Percentiles rank a stretch among this genome's conserved stretches.
Evolutionary conservation across 2,888 invertebrate genomes (phyloP).

Genomic region (Zaprionus lineosus): DNA sequence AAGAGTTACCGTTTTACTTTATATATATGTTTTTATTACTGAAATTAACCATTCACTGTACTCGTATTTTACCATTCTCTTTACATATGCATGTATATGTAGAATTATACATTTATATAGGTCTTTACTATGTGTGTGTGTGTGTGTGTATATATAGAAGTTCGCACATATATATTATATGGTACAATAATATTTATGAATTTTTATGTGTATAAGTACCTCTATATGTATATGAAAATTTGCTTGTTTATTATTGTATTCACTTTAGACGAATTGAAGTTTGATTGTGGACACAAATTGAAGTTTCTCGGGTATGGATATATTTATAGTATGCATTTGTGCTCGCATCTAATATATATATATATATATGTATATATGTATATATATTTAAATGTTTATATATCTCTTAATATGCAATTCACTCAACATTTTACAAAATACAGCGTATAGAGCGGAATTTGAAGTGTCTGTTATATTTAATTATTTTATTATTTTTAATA

Average conservation of each 20-base stretch:
- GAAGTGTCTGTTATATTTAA: constrained; percentile 1
- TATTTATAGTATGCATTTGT: constrained; percentile 31
- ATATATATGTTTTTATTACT: constrained; percentile 63
- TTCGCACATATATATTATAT: constrained; percentile 14
- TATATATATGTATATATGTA: not conserved
- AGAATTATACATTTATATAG: constrained; percentile 47
- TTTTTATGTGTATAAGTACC: constrained; percentile 4
- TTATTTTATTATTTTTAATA: constrained; percentile 11
- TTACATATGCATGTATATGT: constrained; percentile 44
- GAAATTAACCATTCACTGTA: constrained; percentile 71
- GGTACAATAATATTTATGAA: constrained; percentile 2
- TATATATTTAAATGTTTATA: constrained; percentile 3
- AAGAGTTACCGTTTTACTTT: constrained; percentile 29
- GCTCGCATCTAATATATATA: constrained; percentile 12
- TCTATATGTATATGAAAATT: constrained; percentile 44
- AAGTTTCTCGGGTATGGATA: constrained; percentile 19
- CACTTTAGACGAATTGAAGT: constrained; percentile 71
- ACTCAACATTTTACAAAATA: constrained; percentile 39
- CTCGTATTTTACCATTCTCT: constrained; percentile 53
- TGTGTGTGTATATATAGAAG: constrained; percentile 12
- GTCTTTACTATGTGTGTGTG: constrained; percentile 20
- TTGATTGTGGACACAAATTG: constrained; percentile 68
- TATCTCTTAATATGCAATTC: too few relatives aligned
- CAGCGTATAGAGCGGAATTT: constrained; percentile 15
- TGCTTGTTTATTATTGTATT: constrained; percentile 59